Conservation (phyloP, 2,888 invertebrate genomes). For the Venusia cambrica region DNA sequence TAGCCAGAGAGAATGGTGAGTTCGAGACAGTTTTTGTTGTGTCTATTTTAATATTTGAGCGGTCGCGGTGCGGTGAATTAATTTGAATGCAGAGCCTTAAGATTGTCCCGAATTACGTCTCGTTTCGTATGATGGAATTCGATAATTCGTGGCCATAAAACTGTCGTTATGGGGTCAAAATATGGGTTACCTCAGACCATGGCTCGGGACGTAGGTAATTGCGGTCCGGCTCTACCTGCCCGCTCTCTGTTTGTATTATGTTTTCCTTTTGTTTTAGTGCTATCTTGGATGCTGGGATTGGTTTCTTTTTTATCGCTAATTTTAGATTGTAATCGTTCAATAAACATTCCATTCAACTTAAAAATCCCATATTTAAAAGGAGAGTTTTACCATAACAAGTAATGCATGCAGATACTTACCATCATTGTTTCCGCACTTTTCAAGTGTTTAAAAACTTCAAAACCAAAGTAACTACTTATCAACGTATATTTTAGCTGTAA, state of each 20-base stretch:
- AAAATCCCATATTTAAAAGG: too few relatives aligned
- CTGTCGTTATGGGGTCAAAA: slow-evolving; percentile 57
- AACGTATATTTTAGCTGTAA: too few relatives aligned
- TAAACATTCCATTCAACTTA: not conserved
- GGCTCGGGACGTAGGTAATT: slow-evolving; percentile 55
- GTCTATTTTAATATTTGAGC: slow-evolving; percentile 15
- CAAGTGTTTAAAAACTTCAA: too few relatives aligned
- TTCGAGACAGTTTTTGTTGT: too few relatives aligned
- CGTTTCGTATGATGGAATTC: slow-evolving; percentile 33
- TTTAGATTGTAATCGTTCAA: slow-evolving; percentile 13
- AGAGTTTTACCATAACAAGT: too few relatives aligned
- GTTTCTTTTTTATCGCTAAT: slow-evolving; percentile 36
- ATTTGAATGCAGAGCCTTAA: slow-evolving; percentile 27
- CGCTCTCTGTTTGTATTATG: slow-evolving; percentile 47
- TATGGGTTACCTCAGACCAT: slow-evolving; percentile 59
- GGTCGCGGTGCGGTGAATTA: slow-evolving; percentile 21
- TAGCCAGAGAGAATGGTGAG: too few relatives aligned
- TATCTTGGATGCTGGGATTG: slow-evolving; percentile 36
- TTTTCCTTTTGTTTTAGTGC: slow-evolving; percentile 36
- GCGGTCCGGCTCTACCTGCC: slow-evolving; percentile 57
- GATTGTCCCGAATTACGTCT: slow-evolving; percentile 30
- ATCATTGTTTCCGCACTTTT: too few relatives aligned
- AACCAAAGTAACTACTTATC: too few relatives aligned
- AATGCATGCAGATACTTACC: too few relatives aligned
- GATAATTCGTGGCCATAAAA: slow-evolving; percentile 42